Evolutionary conservation across 2,113 vertebrate species (phyloP).

Genomic region (Oreotragus oreotragus): DNA sequence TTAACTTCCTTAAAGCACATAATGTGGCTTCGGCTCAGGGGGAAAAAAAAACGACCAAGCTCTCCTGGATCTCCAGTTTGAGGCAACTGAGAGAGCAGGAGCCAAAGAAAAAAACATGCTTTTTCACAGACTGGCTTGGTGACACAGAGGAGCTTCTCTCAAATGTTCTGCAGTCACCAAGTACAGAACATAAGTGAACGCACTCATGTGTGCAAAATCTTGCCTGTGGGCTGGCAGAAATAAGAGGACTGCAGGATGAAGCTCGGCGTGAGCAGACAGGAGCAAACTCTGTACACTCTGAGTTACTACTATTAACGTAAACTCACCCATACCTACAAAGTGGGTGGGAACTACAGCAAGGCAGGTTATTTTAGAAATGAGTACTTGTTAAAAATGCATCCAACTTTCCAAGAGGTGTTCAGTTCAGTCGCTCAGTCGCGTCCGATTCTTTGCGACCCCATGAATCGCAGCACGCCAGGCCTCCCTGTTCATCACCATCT

Average conservation of each 20-base stretch:
- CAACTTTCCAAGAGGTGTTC: neutral
- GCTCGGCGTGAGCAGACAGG: neutral
- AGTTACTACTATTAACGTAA: neutral
- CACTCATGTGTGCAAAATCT: neutral
- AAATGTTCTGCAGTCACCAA: neutral
- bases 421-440: no score
- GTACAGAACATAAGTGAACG: neutral
- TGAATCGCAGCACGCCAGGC: no score
- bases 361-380: neutral
- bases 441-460: no score
- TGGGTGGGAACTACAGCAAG: neutral
- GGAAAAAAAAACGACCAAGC: neutral
- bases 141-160: neutral
- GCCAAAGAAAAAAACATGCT: neutral
- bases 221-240: neutral
- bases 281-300: neutral
- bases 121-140: neutral
- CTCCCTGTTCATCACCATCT: no score
- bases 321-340: neutral
- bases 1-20: neutral
- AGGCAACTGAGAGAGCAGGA: neutral
- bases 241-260: no score
- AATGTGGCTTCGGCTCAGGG: neutral
- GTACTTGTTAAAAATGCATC: neutral
- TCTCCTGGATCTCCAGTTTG: neutral